Conservation (phyloP, 2,888 invertebrate genomes). For the Exephanes ischioxanthus region DNA sequence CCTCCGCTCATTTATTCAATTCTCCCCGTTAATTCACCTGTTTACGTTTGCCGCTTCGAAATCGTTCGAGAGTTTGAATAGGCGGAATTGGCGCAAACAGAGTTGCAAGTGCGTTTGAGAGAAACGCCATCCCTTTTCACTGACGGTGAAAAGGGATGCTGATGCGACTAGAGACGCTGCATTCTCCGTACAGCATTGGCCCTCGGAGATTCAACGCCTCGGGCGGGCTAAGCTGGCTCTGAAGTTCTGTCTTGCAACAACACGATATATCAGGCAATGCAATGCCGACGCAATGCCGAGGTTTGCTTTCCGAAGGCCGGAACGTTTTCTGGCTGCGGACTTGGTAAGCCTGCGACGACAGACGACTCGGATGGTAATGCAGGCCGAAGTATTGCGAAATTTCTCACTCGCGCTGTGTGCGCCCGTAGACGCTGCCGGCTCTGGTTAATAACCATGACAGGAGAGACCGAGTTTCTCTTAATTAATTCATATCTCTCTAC, state of each 20-base stretch:
- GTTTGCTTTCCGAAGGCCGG: conserved; percentile 61
- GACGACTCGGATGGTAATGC: conserved; percentile 28
- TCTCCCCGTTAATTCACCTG: neutral
- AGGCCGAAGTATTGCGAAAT: conserved; percentile 11
- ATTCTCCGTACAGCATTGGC: neutral
- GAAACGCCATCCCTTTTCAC: neutral
- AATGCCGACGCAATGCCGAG: conserved; percentile 68
- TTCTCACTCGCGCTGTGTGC: neutral
- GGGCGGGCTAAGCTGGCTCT: conserved; percentile 76
- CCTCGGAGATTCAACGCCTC: conserved; percentile 60
- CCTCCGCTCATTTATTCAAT: neutral
- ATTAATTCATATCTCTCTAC: conserved; percentile 63
- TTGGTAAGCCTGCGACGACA: conserved; percentile 41
- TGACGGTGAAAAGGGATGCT: conserved; percentile 8
- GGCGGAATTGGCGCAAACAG: neutral
- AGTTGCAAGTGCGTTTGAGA: neutral
- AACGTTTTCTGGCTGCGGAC: neutral
- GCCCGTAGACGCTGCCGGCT: conserved; percentile 1
- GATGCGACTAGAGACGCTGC: neutral
- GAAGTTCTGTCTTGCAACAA: conserved; percentile 79
- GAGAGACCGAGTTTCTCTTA: conserved; percentile 50
- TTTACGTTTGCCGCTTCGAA: neutral
- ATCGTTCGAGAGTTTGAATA: neutral
- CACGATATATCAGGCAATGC: conserved; percentile 34
- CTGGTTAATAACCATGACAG: conserved; percentile 48